Conservation (phyloP, 2,113 vertebrate genomes). For the Oncorhynchus masou region DNA sequence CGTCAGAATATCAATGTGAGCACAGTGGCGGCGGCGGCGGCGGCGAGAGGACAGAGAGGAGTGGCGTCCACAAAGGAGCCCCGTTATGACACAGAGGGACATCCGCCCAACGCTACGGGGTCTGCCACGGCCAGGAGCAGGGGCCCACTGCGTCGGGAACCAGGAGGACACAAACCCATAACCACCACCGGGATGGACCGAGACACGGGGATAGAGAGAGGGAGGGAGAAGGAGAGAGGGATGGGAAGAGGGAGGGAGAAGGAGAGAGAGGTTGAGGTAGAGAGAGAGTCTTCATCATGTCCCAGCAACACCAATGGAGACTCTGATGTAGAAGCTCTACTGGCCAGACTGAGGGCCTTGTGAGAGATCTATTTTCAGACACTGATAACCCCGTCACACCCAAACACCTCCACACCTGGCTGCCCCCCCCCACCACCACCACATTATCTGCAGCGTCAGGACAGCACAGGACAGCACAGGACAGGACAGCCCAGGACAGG, state of each 20-base stretch:
- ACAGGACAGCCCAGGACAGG: too few relatives aligned
- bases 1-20: slow-evolving; percentile 80
- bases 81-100: slow-evolving; percentile 78
- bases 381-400: background rate
- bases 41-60: background rate
- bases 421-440: background rate
- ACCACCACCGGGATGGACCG: slow-evolving; percentile 27
- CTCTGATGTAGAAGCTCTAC: slow-evolving; percentile 88
- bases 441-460: background rate
- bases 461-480: too few relatives aligned
- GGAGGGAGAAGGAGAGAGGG: slow-evolving; percentile 49
- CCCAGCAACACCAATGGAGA: slow-evolving; percentile 37
- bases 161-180: slow-evolving; percentile 33
- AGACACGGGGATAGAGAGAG: slow-evolving; percentile 27
- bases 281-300: slow-evolving; percentile 15
- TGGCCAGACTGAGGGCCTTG: slow-evolving; percentile 88
- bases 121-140: slow-evolving; percentile 36
- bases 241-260: slow-evolving; percentile 69
- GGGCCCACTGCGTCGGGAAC: slow-evolving; percentile 44
- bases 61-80: slow-evolving; percentile 77
- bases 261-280: background rate
- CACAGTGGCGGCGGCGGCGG: slow-evolving; percentile 57
- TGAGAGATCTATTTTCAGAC: slow-evolving; percentile 56
- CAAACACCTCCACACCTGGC: slow-evolving; percentile 2
- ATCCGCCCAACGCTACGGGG: slow-evolving; percentile 7